A percentile compares a stretch with the other conserved stretches of the same genome.
These are phyloP conservation scores for Clarias batrachus DNA, from an alignment of 2,113 vertebrate genomes.

Conservation along the genomic window DNA sequence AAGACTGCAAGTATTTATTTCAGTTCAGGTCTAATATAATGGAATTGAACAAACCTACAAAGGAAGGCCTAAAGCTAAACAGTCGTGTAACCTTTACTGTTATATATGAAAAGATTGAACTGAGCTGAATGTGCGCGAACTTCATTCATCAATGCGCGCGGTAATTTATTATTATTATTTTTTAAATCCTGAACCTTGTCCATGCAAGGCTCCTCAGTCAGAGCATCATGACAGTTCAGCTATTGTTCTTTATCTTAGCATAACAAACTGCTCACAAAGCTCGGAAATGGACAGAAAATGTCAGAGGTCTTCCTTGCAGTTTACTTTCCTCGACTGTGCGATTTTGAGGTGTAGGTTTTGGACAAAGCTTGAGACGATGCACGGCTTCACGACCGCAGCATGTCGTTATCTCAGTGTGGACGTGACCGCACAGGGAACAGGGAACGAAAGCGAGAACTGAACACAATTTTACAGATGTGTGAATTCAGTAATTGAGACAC, in stretches of 20 bases:
- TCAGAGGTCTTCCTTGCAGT: neutral
- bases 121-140: neutral
- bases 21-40: neutral
- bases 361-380: neutral
- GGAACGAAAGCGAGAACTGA: neutral
- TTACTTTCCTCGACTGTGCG: neutral
- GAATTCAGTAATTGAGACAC: neutral
- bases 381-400: neutral
- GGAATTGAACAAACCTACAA: neutral
- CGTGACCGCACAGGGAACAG: neutral
- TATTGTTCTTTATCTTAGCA: conserved; percentile 26
- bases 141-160: neutral
- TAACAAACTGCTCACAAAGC: neutral
- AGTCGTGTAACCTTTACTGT: neutral
- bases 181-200: neutral
- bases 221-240: neutral
- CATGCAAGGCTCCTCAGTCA: conserved; percentile 2
- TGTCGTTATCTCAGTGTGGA: conserved; percentile 5
- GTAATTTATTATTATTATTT: neutral
- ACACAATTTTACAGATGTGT: too few relatives aligned
- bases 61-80: neutral
- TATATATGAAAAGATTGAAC: neutral
- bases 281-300: neutral
- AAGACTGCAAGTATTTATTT: neutral
- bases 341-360: neutral